Percentiles rank a stretch among this genome's conserved stretches.
These are phyloP conservation scores for Hestina assimilis DNA, from an alignment of 1,140 invertebrate genomes.

Conservation along the genomic window DNA sequence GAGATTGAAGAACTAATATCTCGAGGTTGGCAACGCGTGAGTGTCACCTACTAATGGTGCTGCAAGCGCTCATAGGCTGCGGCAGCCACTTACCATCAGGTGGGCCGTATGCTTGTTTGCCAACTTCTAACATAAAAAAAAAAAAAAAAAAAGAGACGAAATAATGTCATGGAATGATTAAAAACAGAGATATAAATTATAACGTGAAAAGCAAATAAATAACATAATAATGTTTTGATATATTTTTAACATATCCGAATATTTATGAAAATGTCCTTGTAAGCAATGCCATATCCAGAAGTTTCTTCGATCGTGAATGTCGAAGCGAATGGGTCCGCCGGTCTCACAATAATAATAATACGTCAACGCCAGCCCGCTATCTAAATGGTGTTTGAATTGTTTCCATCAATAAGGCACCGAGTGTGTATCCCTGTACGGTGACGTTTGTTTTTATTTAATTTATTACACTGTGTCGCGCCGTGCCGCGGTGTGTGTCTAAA, in stretches of 20 bases:
- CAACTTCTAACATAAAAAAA: too few relatives aligned
- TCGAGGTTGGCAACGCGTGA: too few relatives aligned
- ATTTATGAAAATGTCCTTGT: background rate
- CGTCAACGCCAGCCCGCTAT: conserved; percentile 62
- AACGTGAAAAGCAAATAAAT: background rate
- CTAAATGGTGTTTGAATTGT: conserved; percentile 69
- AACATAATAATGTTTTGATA: background rate
- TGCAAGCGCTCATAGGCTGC: too few relatives aligned
- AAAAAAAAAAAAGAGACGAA: too few relatives aligned
- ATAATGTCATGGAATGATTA: too few relatives aligned
- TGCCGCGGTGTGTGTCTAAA: conserved; percentile 4
- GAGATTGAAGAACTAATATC: too few relatives aligned
- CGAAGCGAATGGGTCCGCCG: conserved; percentile 10
- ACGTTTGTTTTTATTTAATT: conserved; percentile 46
- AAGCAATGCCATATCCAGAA: conserved; percentile 23
- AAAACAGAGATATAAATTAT: too few relatives aligned
- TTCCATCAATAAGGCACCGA: conserved; percentile 68
- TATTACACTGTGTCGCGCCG: conserved; percentile 33
- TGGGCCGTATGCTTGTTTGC: too few relatives aligned
- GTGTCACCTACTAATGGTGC: too few relatives aligned
- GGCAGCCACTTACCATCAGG: too few relatives aligned
- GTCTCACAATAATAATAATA: conserved; percentile 63
- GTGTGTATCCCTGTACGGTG: conserved; percentile 55
- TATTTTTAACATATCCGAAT: background rate
- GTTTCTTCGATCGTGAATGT: conserved; percentile 13